Percentiles rank a stretch among this genome's conserved stretches.
Evolutionary conservation across 2,888 invertebrate genomes (phyloP).

Genomic region (Lasioglossum zephyrum): DNA sequence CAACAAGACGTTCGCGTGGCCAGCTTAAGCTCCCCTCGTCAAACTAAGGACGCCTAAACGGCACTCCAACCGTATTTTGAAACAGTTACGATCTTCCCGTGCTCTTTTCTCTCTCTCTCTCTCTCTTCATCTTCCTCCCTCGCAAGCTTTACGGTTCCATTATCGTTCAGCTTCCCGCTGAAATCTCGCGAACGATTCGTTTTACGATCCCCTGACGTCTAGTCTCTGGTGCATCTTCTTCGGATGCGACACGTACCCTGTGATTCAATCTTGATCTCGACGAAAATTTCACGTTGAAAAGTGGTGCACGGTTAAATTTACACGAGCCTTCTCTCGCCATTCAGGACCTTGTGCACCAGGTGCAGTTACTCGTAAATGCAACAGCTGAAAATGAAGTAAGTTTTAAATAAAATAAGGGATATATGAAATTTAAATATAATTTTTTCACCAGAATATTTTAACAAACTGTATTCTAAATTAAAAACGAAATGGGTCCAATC

Average conservation of each 20-base stretch:
- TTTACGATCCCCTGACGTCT: constrained; percentile 15
- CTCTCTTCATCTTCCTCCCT: neutral
- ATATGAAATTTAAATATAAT: too few species aligned
- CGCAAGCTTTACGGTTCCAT: constrained; percentile 44
- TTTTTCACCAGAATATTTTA: too few species aligned
- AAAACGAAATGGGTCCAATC: too few species aligned
- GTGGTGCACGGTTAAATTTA: neutral
- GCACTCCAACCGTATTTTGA: constrained; percentile 37
- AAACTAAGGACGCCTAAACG: constrained; percentile 41
- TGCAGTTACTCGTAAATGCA: too few species aligned
- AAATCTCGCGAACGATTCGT: constrained; percentile 16
- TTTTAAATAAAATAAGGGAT: too few species aligned
- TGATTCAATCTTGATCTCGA: neutral
- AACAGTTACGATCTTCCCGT: constrained; percentile 49
- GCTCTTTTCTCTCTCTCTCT: neutral
- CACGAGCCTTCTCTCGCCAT: neutral
- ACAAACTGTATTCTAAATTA: too few species aligned
- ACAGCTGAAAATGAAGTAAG: too few species aligned
- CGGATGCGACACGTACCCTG: neutral
- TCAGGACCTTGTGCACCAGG: too few species aligned
- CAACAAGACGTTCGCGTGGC: neutral
- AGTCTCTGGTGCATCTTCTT: neutral
- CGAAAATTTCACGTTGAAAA: neutral
- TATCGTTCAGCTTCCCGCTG: constrained; percentile 43
- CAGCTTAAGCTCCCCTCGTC: neutral